Evolutionary conservation across 2,113 vertebrate species (phyloP), one percentile per base, ranked within the genome.

Genomic region (Eurystomus gularis): DNA sequence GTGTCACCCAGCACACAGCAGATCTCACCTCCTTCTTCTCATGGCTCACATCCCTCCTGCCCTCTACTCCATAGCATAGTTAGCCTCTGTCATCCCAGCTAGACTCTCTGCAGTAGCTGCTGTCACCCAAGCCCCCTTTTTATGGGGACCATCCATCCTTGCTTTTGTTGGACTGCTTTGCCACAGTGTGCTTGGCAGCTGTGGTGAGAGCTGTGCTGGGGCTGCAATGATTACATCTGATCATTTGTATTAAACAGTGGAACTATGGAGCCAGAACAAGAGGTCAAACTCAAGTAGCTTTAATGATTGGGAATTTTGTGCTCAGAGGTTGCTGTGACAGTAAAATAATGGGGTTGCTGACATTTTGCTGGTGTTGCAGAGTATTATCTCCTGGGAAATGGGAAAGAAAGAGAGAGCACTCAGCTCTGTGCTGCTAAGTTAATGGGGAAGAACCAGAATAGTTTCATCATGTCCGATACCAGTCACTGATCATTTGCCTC

Each of bases 51-150:
- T 26, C 17, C n/a, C 12, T 77, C 51, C 46, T 62, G n/a, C 23
- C 37, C 37, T 58, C 5, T 20, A 84, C 21, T 51, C 58, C 0
- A 0, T 4, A 31, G 18, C 5, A 2, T 6, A 13, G 18, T 28
- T 28, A 80, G 21, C 3, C 37, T 62, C 29, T 2, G 1, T 9
- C 10, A 20, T 25, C 66, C 25, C 60, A 28, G 2, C 11, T 40
- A 20, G 52, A 58, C 37, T 82, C 29, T 51, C 31, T 3, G 3
- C 55, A 48, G 25, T 21, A 31, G n/a, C 48, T 81, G 61, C 52
- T 86, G 62, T 33, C 40, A 37, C 18, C 42, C 23, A 71, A 68
- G 7, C 13, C 37, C 13, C 4, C 3, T 31, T 94, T 89, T 73
- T 28, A n/a, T 15, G 26, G 7, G 35, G 16, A 84, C 16, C 48